A percentile compares a stretch with the other conserved stretches of the same genome.
Evolutionary conservation across 2,888 invertebrate species (phyloP).

Genomic region (Lycophotia porphyrea): DNA sequence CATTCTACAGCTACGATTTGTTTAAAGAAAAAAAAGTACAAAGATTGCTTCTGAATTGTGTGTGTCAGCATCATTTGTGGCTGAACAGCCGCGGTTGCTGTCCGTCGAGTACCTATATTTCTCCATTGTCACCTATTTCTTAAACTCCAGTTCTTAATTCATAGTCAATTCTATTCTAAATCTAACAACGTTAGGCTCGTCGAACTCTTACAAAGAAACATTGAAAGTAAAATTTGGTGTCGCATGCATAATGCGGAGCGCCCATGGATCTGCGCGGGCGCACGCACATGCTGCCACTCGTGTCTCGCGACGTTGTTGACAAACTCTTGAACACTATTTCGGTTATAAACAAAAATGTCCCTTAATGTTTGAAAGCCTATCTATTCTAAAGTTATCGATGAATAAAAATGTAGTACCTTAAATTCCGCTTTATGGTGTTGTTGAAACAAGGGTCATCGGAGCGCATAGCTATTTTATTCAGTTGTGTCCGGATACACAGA

Average conservation of each 20-base stretch:
- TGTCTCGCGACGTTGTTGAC: constrained; percentile 12
- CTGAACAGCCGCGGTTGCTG: background rate
- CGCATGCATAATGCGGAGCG: constrained; percentile 23
- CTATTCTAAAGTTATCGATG: background rate
- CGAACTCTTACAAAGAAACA: background rate
- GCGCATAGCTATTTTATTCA: background rate
- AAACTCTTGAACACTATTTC: background rate
- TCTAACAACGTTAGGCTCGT: background rate
- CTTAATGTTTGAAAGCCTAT: background rate
- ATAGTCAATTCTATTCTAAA: background rate
- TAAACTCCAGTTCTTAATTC: background rate
- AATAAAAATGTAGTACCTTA: background rate
- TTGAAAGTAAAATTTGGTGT: constrained; percentile 37
- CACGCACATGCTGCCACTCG: constrained; percentile 19
- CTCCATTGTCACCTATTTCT: background rate
- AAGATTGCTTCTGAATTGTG: background rate
- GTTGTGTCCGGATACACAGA: background rate
- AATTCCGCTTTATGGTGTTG: background rate
- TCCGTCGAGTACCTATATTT: background rate
- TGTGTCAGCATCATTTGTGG: background rate
- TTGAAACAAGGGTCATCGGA: background rate
- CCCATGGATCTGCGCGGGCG: background rate
- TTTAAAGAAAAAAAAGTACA: background rate
- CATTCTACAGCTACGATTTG: too few species aligned
- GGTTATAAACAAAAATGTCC: background rate